phyloP scores from a whole-genome alignment of 2,888 invertebrate genomes.

The Dolichomitus sp. region DNA sequence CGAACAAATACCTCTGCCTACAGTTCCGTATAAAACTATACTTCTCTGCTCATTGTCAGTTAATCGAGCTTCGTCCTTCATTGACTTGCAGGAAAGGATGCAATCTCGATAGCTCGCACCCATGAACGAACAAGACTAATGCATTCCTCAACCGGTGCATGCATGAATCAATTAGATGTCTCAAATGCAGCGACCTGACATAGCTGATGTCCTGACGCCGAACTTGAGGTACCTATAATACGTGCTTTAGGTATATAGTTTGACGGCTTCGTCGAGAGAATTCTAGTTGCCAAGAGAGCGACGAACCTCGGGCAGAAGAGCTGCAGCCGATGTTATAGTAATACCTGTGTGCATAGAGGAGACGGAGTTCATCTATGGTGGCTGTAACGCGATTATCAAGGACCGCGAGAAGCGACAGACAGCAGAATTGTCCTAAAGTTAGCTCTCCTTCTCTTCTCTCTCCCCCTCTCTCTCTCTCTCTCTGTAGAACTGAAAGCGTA shows the following conservation, averaged over 20 bases:
- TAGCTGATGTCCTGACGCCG: conserved; percentile 19
- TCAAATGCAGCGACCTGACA: conserved; percentile 46
- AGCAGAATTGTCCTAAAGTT: conserved; percentile 62
- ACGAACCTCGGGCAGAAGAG: conserved; percentile 23
- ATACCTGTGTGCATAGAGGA: background rate
- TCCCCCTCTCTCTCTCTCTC: background rate
- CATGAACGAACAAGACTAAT: conserved; percentile 10
- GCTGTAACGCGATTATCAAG: conserved; percentile 53
- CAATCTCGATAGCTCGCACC: background rate
- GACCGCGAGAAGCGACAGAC: conserved; percentile 54
- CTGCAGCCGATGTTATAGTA: background rate
- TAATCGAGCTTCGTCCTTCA: background rate
- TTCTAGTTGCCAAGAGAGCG: conserved; percentile 4
- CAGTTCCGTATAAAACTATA: too few relatives aligned
- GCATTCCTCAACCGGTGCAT: conserved; percentile 3
- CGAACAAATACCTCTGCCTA: too few relatives aligned
- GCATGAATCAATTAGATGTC: conserved; percentile 38
- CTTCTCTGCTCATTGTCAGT: background rate
- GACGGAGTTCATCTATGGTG: conserved; percentile 48
- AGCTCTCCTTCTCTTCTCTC: conserved; percentile 22
- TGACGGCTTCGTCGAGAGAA: conserved; percentile 24
- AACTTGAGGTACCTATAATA: conserved; percentile 8
- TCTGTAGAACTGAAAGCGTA: conserved; percentile 29
- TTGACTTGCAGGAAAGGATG: background rate
- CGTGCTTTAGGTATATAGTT: background rate